Conservation (phyloP, 2,888 invertebrate species). For the Luffia ferchaultella region DNA sequence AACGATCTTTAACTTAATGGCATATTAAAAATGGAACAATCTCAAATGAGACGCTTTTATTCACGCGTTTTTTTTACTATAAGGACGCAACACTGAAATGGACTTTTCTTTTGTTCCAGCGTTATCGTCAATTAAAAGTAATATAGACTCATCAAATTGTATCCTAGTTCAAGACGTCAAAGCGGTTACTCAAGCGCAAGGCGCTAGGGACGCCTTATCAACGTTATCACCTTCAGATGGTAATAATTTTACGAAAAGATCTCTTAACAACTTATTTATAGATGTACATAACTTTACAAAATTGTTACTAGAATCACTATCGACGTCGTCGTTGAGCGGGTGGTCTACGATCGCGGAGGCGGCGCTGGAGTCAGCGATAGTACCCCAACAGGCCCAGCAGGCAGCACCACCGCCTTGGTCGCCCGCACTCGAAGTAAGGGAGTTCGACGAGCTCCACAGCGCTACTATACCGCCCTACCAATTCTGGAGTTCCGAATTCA, state of each 20-base stretch:
- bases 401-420: constrained; percentile 82
- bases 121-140: constrained; percentile 89
- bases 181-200: constrained; percentile 88
- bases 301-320: constrained; percentile 69
- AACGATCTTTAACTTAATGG: background rate
- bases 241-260: constrained; percentile 22
- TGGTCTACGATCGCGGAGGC: constrained; percentile 64
- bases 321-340: constrained; percentile 52
- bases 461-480: constrained; percentile 89
- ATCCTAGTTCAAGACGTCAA: constrained; percentile 89
- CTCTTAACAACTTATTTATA: background rate
- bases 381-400: constrained; percentile 75
- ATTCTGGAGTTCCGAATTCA: constrained; percentile 93
- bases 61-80: background rate
- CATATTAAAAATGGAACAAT: background rate
- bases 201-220: constrained; percentile 75
- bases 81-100: constrained; percentile 4
- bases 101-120: constrained; percentile 68
- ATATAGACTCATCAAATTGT: constrained; percentile 88
- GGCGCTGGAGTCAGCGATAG: constrained; percentile 62
- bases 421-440: constrained; percentile 79
- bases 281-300: constrained; percentile 9
- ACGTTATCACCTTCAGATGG: constrained; percentile 59
- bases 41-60: background rate
- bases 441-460: constrained; percentile 84